A percentile compares a stretch with the other conserved stretches of the same genome.
Conservation (phyloP, 2,113 vertebrate species). For the Ornithorhynchus anatinus region DNA sequence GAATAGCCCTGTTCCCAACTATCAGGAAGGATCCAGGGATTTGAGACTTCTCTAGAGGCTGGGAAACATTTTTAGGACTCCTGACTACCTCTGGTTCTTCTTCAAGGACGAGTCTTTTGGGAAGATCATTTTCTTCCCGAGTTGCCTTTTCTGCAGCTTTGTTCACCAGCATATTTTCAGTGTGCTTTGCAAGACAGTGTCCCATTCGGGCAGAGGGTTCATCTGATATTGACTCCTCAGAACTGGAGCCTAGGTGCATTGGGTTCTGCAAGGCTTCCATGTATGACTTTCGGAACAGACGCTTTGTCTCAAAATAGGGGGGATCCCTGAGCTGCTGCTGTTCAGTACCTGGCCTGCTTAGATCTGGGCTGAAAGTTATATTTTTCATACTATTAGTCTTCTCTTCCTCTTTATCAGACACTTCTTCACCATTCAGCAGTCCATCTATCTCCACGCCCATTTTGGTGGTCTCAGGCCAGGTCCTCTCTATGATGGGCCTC, state of each 20-base stretch:
- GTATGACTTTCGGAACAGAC: constrained; percentile 84
- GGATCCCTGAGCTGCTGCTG: constrained; percentile 69
- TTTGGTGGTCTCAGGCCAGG: background rate
- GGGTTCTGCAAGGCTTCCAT: constrained; percentile 85
- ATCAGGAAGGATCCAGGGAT: constrained; percentile 52
- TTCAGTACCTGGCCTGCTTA: constrained; percentile 65
- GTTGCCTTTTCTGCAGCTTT: background rate
- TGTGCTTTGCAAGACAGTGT: background rate
- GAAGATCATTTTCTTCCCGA: constrained; percentile 42
- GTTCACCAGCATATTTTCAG: too few relatives aligned
- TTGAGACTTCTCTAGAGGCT: constrained; percentile 27
- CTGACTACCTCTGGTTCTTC: constrained; percentile 59
- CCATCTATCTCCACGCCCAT: background rate
- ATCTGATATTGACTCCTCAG: constrained; percentile 75
- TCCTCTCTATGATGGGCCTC: background rate
- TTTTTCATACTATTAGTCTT: constrained; percentile 48
- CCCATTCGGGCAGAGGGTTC: constrained; percentile 54
- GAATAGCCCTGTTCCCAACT: constrained; percentile 46
- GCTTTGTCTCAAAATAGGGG: constrained; percentile 67
- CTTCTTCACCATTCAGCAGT: background rate
- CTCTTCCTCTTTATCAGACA: constrained; percentile 20
- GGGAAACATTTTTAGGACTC: background rate
- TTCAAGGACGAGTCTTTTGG: constrained; percentile 49
- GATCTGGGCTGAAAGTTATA: constrained; percentile 70
- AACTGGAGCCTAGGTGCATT: constrained; percentile 81